Conservation (phyloP, 2,113 vertebrate species). For the Oryzias curvinotus region DNA sequence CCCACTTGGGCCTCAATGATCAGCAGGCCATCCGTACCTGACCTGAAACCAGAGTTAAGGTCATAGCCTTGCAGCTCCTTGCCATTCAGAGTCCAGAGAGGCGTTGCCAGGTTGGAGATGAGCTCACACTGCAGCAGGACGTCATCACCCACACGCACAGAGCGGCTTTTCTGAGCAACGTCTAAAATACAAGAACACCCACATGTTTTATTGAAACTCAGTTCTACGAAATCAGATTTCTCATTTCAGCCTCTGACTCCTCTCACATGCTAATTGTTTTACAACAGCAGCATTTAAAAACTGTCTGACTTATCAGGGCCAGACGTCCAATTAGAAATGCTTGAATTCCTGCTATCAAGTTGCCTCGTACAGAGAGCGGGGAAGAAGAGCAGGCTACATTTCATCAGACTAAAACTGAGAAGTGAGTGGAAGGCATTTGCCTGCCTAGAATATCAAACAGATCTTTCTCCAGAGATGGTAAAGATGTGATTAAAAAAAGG, state of each 20-base stretch:
- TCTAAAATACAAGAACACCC: slow-evolving; percentile 36
- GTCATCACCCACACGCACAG: slow-evolving; percentile 85
- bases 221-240: neutral
- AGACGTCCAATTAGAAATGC: slow-evolving; percentile 19
- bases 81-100: slow-evolving; percentile 84
- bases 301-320: slow-evolving; percentile 18
- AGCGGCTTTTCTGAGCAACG: slow-evolving; percentile 75
- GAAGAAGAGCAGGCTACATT: slow-evolving; percentile 32
- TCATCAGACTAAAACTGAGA: slow-evolving; percentile 48
- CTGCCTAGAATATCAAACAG: slow-evolving; percentile 71
- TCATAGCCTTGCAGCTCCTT: slow-evolving; percentile 67
- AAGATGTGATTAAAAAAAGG: slow-evolving; percentile 68
- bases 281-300: neutral
- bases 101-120: slow-evolving; percentile 88
- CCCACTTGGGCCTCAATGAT: slow-evolving; percentile 80
- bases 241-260: neutral
- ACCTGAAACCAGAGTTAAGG: slow-evolving; percentile 76
- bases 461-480: slow-evolving; percentile 54
- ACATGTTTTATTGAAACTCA: neutral
- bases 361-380: slow-evolving; percentile 11
- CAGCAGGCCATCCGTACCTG: slow-evolving; percentile 88
- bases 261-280: slow-evolving; percentile 21
- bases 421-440: slow-evolving; percentile 44
- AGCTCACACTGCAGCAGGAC: slow-evolving; percentile 93
- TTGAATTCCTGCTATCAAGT: slow-evolving; percentile 18